A percentile compares a stretch with the other conserved stretches of the same genome.
These are phyloP conservation scores for Sterrhoptilus dennistouni DNA, from an alignment of 2,113 vertebrate species.

Conservation along the genomic window DNA sequence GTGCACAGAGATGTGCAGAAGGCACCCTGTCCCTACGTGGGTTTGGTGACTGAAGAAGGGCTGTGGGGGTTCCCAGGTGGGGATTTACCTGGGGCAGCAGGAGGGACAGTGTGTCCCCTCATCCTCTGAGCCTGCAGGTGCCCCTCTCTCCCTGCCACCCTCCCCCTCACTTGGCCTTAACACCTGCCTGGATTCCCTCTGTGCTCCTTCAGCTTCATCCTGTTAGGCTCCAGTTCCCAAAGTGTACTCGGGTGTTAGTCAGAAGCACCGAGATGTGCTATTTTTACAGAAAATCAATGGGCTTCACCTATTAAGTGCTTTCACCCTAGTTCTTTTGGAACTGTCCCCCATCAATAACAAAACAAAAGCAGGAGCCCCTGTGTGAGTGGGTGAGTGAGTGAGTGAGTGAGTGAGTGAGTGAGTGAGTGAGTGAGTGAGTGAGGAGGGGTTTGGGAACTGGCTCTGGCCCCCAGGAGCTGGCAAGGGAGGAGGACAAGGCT, in stretches of 20 bases:
- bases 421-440: too few relatives aligned
- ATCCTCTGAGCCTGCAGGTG: neutral
- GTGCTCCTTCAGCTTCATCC: neutral
- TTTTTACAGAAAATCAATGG: slow-evolving; percentile 54
- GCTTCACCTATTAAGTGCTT: slow-evolving; percentile 33
- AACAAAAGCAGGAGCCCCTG: neutral
- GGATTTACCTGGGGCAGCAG: neutral
- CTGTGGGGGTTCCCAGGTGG: neutral
- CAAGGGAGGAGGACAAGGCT: neutral
- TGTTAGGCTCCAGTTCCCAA: neutral
- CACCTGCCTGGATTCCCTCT: neutral
- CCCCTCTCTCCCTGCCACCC: neutral
- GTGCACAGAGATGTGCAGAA: rapidly evolving
- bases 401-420: too few relatives aligned
- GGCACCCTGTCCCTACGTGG: rapidly evolving
- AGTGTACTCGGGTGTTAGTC: neutral
- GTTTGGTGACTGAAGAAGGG: neutral
- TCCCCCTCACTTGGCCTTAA: neutral
- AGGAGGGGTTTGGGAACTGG: neutral
- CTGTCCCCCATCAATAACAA: neutral
- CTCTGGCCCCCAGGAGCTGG: neutral
- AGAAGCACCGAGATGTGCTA: neutral
- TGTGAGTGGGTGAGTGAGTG: neutral
- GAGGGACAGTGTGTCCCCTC: neutral
- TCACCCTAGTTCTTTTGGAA: neutral